A percentile compares a stretch with the other conserved stretches of the same genome.
phyloP scores from a whole-genome alignment of 2,888 invertebrate genomes.

The Synanthedon tipuliformis region DNA sequence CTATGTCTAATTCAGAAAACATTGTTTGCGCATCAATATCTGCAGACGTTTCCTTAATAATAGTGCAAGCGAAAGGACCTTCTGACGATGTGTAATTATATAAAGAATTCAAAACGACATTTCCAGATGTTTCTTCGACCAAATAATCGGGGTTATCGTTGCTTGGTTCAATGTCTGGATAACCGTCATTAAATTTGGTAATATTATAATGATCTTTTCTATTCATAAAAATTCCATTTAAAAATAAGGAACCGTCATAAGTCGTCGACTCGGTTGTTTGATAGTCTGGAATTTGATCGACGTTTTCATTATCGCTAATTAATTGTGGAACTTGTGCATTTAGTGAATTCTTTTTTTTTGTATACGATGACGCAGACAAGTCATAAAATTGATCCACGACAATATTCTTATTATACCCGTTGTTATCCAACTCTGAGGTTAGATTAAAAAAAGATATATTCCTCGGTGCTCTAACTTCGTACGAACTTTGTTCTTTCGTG shows the following conservation, averaged over 20 bases:
- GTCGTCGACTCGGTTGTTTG: background rate
- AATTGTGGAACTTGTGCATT: background rate
- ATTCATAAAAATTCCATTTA: background rate
- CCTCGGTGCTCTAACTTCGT: background rate
- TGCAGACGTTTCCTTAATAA: constrained; percentile 19
- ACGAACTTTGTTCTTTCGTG: no score
- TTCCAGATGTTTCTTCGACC: constrained; percentile 25
- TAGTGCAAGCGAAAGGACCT: constrained; percentile 22
- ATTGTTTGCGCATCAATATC: constrained; percentile 40
- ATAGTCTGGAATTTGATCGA: background rate
- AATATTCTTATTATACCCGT: background rate
- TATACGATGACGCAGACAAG: background rate
- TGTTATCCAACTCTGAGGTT: background rate
- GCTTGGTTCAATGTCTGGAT: constrained; percentile 15
- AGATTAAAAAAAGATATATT: background rate
- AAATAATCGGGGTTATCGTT: constrained; percentile 33
- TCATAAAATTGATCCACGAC: background rate
- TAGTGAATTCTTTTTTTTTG: background rate
- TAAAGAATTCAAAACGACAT: constrained; percentile 7
- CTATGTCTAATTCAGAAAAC: constrained; percentile 40
- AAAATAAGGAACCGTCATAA: background rate
- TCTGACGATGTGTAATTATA: constrained; percentile 25
- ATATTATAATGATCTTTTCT: background rate
- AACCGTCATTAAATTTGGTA: constrained; percentile 7
- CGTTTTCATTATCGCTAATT: no score